Evolutionary conservation across 2,888 invertebrate species (phyloP).

Genomic region (Drosophila antonietae): DNA sequence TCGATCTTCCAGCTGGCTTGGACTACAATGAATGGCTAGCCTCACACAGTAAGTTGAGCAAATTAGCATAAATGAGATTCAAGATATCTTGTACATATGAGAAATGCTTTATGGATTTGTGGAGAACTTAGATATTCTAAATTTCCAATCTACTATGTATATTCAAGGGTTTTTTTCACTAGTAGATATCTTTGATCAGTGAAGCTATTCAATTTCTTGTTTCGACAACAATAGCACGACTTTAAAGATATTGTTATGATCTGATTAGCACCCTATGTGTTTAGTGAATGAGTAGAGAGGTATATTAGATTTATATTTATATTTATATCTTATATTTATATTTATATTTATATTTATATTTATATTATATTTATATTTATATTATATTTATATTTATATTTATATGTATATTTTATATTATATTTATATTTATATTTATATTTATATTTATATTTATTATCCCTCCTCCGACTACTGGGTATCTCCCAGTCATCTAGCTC

Average conservation of each 20-base stretch:
- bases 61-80: neutral
- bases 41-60: slow-evolving; percentile 94
- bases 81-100: neutral
- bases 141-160: neutral
- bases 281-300: neutral
- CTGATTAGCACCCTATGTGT: neutral
- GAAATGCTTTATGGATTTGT: neutral
- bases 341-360: no score
- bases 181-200: neutral
- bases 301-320: no score
- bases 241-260: neutral
- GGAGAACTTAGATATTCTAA: no score
- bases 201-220: neutral
- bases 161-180: neutral
- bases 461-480: neutral
- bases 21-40: slow-evolving; percentile 99
- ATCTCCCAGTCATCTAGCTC: neutral
- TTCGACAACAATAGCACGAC: neutral
- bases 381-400: neutral
- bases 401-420: neutral
- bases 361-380: no score
- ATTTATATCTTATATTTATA: no score
- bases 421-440: no score
- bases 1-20: slow-evolving; percentile 96
- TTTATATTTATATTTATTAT: no score